Conservation (phyloP, 2,113 vertebrate species). For the Pagrus major region DNA sequence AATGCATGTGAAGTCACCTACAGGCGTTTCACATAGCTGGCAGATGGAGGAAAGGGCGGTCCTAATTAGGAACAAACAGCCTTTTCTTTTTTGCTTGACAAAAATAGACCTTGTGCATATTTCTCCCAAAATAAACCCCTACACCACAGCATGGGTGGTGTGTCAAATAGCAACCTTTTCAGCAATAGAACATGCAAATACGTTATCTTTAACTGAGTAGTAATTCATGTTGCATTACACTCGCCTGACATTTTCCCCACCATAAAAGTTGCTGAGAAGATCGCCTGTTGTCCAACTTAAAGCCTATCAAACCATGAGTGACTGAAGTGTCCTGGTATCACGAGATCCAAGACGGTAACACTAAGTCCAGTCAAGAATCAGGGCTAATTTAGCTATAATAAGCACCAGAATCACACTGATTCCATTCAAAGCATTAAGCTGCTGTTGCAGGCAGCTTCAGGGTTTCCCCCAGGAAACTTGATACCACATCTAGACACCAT, state of each 20-base stretch:
- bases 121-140: conserved; percentile 3
- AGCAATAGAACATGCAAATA: neutral
- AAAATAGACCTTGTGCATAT: conserved; percentile 13
- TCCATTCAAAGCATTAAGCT: neutral
- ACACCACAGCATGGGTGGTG: too few relatives aligned
- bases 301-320: neutral
- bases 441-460: neutral
- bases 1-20: neutral
- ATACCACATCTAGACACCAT: neutral
- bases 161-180: neutral
- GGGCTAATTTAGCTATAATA: neutral
- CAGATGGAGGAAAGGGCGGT: neutral
- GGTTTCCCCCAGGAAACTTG: neutral
- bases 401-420: neutral
- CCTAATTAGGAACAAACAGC: conserved; percentile 1
- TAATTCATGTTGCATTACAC: neutral
- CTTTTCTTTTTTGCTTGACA: neutral
- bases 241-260: neutral
- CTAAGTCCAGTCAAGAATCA: neutral
- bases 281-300: neutral
- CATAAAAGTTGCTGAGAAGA: neutral
- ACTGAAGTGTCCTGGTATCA: neutral
- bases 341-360: neutral
- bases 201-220: neutral
- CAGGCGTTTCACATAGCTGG: neutral